Evolutionary conservation across 2,113 vertebrate genomes (phyloP), one percentile per base, ranked within the genome.

Genomic region (Eulacestoma nigropectus): DNA sequence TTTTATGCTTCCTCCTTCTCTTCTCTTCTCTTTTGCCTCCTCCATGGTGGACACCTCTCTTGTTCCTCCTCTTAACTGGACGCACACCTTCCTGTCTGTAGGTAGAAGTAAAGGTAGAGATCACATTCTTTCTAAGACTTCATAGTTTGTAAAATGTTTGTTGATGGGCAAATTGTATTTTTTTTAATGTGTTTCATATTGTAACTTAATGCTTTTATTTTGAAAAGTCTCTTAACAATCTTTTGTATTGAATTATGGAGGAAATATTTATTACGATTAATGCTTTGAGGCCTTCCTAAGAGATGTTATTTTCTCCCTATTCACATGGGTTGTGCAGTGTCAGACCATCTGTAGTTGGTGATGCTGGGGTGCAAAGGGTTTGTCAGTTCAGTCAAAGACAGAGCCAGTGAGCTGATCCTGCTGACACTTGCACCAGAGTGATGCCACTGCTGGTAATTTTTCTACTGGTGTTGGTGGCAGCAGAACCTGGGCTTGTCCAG

Each of bases 91-190:
- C 98, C 94, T 98, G 93, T 97, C 97, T 98, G 92, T 99, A 99
- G 99, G 99, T 98, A 99, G 99, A 98, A 99, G 99, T 98, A 99
- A 99, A 99, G 99, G 99, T 99, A 99, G 98, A 98, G 94, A 97
- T 93, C 55, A 57, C 95, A 97, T 98, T 98, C 87, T 97, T 98
- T 95, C 41, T 97, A 72, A 93, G 77, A 93, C 63, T 95, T 90
- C 27, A 11, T 95, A 97, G 57, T 64, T 80, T 94, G 42, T 91
- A 50, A 95, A 97, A 82, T 96, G 79, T 87, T 95, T 84, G 9
- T 88, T 50, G 52, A n/a, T 53, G 29, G 52, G 44, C 29, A 68
- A 94, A 72, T 80, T 70, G 39, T 93, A 39, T 91, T 95, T 88
- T 93, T 78, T 91, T 92, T 35, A 91, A 73, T 81, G 44, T 10